Base-by-base conservation (phyloP, 2,113 vertebrate genomes). In the Sclerurus mexicanus region DNA sequence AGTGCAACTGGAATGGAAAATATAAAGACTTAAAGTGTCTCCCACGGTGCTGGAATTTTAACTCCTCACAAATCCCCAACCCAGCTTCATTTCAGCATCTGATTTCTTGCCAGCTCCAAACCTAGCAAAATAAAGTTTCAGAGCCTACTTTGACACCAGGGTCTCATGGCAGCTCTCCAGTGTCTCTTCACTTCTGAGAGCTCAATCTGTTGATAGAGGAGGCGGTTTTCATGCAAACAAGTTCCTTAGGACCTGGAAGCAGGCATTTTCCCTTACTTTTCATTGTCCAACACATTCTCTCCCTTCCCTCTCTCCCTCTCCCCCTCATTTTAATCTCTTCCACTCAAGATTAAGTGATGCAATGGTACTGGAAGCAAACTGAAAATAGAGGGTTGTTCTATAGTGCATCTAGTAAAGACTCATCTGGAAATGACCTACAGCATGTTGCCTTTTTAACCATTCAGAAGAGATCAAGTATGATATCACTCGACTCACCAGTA, bases 231-330 rank as follows among this genome's bases (percentile, higher is more conserved):
- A 73, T 27, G 62, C 37, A 79, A 23, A 64, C 58, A 71, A 19
- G 39, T 86, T 92, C 18, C 28, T 77, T 67, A 77, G 71, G 44
- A 62, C 40, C 19, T 60, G 62, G 44, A 85, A 80, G 37, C 30
- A 88, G 18, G 23, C 24, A 50, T 86, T 90, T 93, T 40, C 37
- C 40, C 53, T 87, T 74, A n/a, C 22, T 39, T 90, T 18, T 35
- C 30, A 28, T 19, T 44, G 7, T 58, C 75, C 73, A 68, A 67
- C 50, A 76, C 21, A 83, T 74, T 53, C 4, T 64, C 16, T 69
- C n/a, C 40, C 10, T 37, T 6, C 3, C 2, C 1, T 8, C 14
- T 12, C 11, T 47, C 20, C 30, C 8, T 24, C 4, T 3, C 3
- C 1, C 8, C 17, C 13, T 22, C 37, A 9, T 73, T 80, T 76